Evolutionary conservation across 2,888 invertebrate genomes (phyloP).

Genomic region (Crepidodera aurea): DNA sequence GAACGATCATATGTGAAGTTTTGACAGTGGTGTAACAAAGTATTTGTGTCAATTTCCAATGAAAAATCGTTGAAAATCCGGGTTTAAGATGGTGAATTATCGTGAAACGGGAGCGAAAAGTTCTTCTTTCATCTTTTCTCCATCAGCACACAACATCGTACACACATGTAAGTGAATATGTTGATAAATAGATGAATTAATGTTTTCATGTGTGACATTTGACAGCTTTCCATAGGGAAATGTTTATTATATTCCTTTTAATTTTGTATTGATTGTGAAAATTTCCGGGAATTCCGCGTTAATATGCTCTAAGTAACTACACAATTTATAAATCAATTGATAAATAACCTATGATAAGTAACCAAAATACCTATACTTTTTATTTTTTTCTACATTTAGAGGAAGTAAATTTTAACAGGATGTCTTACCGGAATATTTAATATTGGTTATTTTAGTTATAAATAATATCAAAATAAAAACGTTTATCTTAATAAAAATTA

Average conservation of each 20-base stretch:
- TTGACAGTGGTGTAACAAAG: slow-evolving; percentile 35
- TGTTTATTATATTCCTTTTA: slow-evolving; percentile 34
- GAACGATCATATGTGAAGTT: neutral
- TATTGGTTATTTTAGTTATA: no score
- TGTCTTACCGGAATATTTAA: no score
- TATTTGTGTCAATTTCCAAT: slow-evolving; percentile 37
- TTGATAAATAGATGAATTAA: slow-evolving; percentile 28
- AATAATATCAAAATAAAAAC: no score
- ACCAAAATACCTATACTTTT: no score
- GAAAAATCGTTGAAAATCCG: slow-evolving; percentile 41
- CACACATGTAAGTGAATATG: slow-evolving; percentile 53
- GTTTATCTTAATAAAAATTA: no score
- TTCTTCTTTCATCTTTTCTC: slow-evolving; percentile 49
- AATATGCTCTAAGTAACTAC: no score
- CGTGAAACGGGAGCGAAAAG: slow-evolving; percentile 52
- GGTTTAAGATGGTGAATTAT: slow-evolving; percentile 50
- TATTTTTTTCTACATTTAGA: no score
- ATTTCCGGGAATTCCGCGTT: slow-evolving; percentile 9
- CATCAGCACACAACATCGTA: slow-evolving; percentile 52
- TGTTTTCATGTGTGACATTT: slow-evolving; percentile 45
- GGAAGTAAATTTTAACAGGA: no score
- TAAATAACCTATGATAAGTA: no score
- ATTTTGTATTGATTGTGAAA: slow-evolving; percentile 9
- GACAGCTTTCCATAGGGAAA: slow-evolving; percentile 34
- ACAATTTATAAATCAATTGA: no score